A percentile compares a stretch with the other conserved stretches of the same genome.
These are phyloP conservation scores for Chiridota heheva DNA, from an alignment of 35 echinoderm and acorn worm species.

Conservation along the genomic window DNA sequence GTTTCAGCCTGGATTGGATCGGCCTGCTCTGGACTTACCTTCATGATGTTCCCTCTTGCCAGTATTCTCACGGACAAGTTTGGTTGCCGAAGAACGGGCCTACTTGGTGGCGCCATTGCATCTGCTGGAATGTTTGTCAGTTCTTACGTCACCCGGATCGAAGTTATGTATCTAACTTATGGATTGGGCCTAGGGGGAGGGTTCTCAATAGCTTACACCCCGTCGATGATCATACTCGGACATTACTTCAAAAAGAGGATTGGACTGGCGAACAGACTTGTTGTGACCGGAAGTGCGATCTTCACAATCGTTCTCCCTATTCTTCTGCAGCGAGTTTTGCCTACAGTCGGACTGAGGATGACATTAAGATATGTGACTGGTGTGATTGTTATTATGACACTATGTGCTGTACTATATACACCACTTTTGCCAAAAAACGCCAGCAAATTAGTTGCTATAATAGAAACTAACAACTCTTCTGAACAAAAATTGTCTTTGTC, in stretches of 20 bases:
- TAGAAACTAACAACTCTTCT: no score
- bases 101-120: conserved; percentile 75
- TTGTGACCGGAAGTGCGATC: conserved; percentile 80
- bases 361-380: conserved; percentile 62
- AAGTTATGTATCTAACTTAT: conserved; percentile 87
- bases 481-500: no score
- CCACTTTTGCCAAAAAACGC: no score
- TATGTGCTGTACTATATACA: no score
- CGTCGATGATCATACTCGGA: conserved; percentile 85
- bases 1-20: conserved; percentile 86
- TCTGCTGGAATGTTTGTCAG: conserved; percentile 64
- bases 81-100: conserved; percentile 72
- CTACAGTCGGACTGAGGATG: conserved; percentile 48
- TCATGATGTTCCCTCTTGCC: conserved; percentile 85
- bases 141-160: conserved; percentile 78
- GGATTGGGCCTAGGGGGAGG: conserved; percentile 73
- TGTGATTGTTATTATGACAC: no score
- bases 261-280: conserved; percentile 88
- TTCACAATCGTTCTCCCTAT: conserved; percentile 91
- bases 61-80: conserved; percentile 85
- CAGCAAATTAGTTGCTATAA: no score
- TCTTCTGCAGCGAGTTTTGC: conserved; percentile 47
- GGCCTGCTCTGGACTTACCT: conserved; percentile 82
- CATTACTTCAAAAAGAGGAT: conserved; percentile 90
- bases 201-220: conserved; percentile 85